A percentile compares a stretch with the other conserved stretches of the same genome.
Conservation (phyloP, 2,113 vertebrate species). For the Calidris pygmaea region DNA sequence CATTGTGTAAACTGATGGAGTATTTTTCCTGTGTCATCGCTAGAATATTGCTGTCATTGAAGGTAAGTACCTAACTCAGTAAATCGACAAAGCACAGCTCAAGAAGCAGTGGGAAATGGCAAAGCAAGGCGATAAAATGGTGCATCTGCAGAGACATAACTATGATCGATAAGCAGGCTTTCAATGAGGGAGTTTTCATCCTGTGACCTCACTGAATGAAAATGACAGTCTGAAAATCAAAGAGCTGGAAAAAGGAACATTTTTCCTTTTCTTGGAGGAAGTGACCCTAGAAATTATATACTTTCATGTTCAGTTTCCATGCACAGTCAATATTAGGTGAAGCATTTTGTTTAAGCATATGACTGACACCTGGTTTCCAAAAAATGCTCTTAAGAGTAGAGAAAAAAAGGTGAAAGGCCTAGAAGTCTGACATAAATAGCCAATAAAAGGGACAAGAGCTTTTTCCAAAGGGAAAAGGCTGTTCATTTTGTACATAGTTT, state of each 20-base stretch:
- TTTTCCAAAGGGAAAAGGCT: background rate
- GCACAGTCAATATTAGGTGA: background rate
- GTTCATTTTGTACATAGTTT: background rate
- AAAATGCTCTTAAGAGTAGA: background rate
- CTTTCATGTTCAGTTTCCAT: background rate
- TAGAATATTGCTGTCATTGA: background rate
- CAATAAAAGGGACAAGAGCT: background rate
- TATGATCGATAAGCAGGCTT: background rate
- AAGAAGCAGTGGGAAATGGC: background rate
- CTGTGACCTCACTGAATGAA: background rate
- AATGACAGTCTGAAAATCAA: constrained; percentile 9
- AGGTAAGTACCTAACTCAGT: background rate
- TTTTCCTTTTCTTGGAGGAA: background rate
- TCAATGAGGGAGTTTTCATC: background rate
- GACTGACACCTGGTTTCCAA: background rate
- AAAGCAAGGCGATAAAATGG: background rate
- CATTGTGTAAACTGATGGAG: background rate
- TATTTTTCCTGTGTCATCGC: background rate
- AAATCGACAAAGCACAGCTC: background rate
- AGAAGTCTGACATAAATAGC: background rate
- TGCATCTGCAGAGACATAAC: background rate
- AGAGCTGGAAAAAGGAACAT: background rate
- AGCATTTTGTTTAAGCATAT: background rate
- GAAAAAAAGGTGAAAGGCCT: background rate
- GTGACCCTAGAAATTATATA: background rate